phyloP scores from a whole-genome alignment of 2,888 invertebrate species.

The Watsonalla cultraria region DNA sequence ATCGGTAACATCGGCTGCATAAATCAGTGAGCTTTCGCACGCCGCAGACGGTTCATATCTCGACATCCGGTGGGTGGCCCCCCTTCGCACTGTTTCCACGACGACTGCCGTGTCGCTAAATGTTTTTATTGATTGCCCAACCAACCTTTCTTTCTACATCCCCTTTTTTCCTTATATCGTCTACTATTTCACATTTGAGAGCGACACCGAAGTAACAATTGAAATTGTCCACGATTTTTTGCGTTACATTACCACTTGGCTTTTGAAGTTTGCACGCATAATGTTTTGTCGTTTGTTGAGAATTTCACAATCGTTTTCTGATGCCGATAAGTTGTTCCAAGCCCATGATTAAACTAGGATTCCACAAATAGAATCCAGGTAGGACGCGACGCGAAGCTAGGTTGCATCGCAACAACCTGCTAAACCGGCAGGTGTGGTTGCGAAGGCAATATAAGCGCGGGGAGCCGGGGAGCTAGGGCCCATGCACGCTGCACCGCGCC shows the following conservation, averaged over 20 bases:
- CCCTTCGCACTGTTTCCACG: conserved; percentile 40
- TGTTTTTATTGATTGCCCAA: conserved; percentile 41
- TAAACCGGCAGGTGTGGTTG: conserved; percentile 69
- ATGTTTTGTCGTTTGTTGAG: conserved; percentile 14
- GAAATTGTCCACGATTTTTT: no score
- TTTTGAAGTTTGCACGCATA: conserved; percentile 15
- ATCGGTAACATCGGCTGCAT: conserved; percentile 18
- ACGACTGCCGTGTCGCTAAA: conserved; percentile 34
- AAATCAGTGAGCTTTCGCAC: conserved; percentile 46
- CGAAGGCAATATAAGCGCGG: conserved; percentile 43
- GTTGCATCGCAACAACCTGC: conserved; percentile 65
- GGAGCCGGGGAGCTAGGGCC: conserved; percentile 44
- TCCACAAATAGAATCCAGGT: conserved; percentile 66
- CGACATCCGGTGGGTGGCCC: conserved; percentile 55
- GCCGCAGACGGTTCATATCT: conserved; percentile 47
- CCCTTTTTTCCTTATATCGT: neutral
- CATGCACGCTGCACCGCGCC: conserved; percentile 74
- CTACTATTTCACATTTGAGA: no score
- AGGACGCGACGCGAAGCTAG: conserved; percentile 39
- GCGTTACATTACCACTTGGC: neutral
- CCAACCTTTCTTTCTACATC: conserved; percentile 6
- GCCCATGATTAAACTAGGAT: conserved; percentile 36
- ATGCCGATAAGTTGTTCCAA: conserved; percentile 9
- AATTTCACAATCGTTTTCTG: conserved; percentile 12
- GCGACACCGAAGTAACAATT: no score